Evolutionary conservation across 2,797 vertebrate genomes (phyloP).

Genomic region (Notolepis coatsorum): DNA sequence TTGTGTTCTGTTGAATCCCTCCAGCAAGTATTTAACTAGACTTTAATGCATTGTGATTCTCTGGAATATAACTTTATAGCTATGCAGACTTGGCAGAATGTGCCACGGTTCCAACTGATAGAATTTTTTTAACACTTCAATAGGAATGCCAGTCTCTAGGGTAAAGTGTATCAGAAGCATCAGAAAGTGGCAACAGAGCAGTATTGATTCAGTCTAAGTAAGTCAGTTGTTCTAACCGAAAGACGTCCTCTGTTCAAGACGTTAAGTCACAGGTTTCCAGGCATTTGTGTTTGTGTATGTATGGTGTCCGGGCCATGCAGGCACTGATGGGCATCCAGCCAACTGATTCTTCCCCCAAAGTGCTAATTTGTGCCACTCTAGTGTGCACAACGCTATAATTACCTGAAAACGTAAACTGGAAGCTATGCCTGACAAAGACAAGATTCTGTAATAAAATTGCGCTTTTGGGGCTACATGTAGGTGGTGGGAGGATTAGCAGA

Average conservation of each 20-base stretch:
- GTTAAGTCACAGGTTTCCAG: constrained; percentile 62
- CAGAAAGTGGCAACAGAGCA: no score
- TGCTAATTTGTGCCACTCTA: constrained; percentile 83
- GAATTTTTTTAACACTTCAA: no score
- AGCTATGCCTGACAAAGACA: constrained; percentile 83
- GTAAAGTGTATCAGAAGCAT: no score
- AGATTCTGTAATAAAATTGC: constrained; percentile 80
- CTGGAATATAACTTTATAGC: no score
- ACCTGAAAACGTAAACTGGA: constrained; percentile 85
- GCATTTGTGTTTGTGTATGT: constrained; percentile 61
- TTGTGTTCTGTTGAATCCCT: no score
- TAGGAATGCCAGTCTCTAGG: no score
- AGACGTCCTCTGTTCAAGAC: constrained; percentile 45
- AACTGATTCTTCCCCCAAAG: constrained; percentile 81
- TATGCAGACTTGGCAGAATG: no score
- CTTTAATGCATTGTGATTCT: no score
- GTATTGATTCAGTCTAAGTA: no score
- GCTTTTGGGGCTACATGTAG: constrained; percentile 75
- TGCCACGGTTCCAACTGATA: no score
- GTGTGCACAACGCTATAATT: constrained; percentile 82
- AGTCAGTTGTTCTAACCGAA: constrained; percentile 1
- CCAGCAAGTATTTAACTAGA: no score
- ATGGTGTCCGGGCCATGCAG: constrained; percentile 75
- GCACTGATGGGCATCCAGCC: constrained; percentile 75
- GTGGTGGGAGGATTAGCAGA: constrained; percentile 64